Conservation (phyloP, 1,140 invertebrate genomes). For the Onthophagus taurus region DNA sequence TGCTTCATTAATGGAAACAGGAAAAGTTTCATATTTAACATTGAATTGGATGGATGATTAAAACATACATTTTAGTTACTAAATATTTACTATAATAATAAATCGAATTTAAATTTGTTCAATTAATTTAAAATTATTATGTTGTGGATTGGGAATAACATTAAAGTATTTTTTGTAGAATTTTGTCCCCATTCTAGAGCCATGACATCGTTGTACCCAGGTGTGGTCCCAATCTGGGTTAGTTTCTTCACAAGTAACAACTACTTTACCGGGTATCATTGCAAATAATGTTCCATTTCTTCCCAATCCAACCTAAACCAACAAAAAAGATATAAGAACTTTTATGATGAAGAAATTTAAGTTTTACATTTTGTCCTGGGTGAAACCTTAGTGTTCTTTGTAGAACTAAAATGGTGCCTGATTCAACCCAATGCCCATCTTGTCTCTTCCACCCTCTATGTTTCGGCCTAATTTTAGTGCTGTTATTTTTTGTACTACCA, state of each 20-base stretch:
- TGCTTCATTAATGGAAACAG: conserved; percentile 36
- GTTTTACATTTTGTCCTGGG: conserved; percentile 64
- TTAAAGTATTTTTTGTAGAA: conserved; percentile 78
- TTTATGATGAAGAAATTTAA: not conserved
- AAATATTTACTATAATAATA: not conserved
- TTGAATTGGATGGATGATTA: conserved; percentile 42
- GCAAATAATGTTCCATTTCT: conserved; percentile 67
- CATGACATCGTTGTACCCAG: conserved; percentile 56
- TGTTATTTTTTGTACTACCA: conserved; percentile 53
- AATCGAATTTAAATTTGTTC: conserved; percentile 50
- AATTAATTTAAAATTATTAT: conserved; percentile 62
- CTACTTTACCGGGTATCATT: conserved; percentile 58
- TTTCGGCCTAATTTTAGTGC: conserved; percentile 54
- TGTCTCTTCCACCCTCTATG: conserved; percentile 59
- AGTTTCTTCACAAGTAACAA: conserved; percentile 66
- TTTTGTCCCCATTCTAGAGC: conserved; percentile 46
- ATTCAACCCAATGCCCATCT: conserved; percentile 53
- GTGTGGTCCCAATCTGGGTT: conserved; percentile 60
- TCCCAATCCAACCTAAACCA: conserved; percentile 68
- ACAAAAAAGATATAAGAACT: no score
- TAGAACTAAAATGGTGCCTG: conserved; percentile 56
- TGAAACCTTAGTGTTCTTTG: conserved; percentile 63
- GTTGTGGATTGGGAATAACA: conserved; percentile 63
- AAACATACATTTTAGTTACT: conserved; percentile 2
- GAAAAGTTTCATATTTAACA: conserved; percentile 43